A percentile compares a stretch with the other conserved stretches of the same genome.
These are phyloP conservation scores for Lethocerus indicus DNA, from an alignment of 1,140 invertebrate species.

Conservation along the genomic window DNA sequence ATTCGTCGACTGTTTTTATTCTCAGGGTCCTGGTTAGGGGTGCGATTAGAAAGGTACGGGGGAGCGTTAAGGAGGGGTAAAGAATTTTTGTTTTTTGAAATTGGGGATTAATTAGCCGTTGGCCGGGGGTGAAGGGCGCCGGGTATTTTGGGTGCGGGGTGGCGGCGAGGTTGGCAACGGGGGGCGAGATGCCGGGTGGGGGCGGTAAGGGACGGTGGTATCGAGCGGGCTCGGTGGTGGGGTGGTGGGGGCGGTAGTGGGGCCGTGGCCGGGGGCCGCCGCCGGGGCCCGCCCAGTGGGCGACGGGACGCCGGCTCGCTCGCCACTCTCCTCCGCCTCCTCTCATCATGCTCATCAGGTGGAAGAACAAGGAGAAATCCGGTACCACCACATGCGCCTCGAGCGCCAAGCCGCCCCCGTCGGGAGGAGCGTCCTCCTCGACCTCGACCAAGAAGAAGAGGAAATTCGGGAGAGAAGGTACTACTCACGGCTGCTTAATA, in stretches of 20 bases:
- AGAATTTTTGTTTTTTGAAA: too few species aligned
- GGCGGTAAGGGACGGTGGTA: background rate
- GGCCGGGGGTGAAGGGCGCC: too few species aligned
- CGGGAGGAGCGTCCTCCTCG: slow-evolving; percentile 8
- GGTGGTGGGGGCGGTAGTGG: background rate
- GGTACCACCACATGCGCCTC: slow-evolving; percentile 5
- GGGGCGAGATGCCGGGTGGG: background rate
- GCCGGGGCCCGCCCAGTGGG: background rate
- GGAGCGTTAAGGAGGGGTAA: too few species aligned
- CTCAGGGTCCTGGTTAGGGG: too few species aligned
- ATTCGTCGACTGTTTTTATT: too few species aligned
- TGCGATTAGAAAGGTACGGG: too few species aligned
- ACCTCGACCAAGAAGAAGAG: slow-evolving; percentile 20
- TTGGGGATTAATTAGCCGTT: too few species aligned
- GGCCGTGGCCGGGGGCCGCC: background rate
- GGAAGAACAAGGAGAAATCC: slow-evolving; percentile 20
- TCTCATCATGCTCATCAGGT: slow-evolving; percentile 20
- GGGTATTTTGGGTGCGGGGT: too few species aligned
- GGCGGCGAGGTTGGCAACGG: background rate
- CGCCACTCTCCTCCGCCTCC: too few species aligned
- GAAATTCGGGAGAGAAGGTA: slow-evolving; percentile 20
- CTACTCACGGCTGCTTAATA: background rate
- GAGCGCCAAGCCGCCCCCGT: background rate
- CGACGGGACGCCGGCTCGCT: too few species aligned
- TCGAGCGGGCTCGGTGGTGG: background rate